Conservation (phyloP, 2,113 vertebrate genomes). For the Elachura formosa region DNA sequence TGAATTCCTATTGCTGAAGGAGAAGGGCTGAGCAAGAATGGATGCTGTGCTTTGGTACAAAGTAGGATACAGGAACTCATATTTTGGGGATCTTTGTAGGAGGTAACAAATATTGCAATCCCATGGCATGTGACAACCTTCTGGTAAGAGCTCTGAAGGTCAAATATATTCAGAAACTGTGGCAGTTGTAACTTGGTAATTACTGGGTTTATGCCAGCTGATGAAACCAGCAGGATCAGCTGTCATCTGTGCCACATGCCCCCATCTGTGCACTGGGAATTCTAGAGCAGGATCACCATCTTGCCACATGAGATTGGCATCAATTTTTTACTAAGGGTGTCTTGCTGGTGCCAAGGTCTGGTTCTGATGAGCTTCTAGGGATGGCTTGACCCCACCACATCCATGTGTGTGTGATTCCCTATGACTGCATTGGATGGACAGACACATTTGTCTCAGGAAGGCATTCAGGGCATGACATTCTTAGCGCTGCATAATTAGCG, state of each 20-base stretch:
- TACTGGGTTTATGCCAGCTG: neutral
- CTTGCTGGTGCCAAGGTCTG: neutral
- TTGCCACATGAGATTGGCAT: neutral
- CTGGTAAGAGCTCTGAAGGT: neutral
- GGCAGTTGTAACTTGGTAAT: neutral
- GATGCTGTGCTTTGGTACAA: neutral
- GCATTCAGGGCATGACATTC: neutral
- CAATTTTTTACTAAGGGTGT: neutral
- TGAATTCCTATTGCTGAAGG: neutral
- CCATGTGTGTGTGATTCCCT: neutral
- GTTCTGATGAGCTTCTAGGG: neutral
- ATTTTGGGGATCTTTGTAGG: neutral
- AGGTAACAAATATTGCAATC: neutral
- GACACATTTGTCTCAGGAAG: neutral
- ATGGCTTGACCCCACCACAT: neutral
- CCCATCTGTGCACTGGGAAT: neutral
- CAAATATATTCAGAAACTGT: neutral
- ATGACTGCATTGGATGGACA: neutral
- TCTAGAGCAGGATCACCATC: neutral
- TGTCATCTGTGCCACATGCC: neutral
- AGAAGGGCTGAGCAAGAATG: neutral
- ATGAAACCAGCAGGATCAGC: neutral
- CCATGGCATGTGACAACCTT: neutral
- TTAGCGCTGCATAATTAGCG: neutral
- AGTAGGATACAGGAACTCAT: rapidly evolving